Evolutionary conservation across 2,797 vertebrate genomes (phyloP).

Genomic region (Acropternis orthonyx): DNA sequence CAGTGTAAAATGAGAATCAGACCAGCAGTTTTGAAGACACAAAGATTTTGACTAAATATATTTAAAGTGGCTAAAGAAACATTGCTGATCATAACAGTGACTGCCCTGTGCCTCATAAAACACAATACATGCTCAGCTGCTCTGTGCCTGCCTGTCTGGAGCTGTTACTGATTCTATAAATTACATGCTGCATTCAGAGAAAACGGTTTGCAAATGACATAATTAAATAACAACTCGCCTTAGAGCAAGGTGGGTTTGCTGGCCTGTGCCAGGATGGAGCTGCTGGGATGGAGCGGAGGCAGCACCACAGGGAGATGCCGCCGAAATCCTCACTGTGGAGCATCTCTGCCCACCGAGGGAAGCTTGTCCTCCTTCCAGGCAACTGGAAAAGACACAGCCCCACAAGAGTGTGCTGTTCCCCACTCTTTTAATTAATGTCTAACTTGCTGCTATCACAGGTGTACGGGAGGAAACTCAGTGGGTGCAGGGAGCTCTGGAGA

Average conservation of each 20-base stretch:
- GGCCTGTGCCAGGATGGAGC: conserved; percentile 19
- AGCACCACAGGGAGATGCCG: neutral
- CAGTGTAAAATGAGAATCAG: neutral
- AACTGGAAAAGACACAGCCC: neutral
- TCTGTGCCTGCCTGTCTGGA: neutral
- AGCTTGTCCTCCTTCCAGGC: neutral
- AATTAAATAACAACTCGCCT: neutral
- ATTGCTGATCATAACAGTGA: fast-evolving
- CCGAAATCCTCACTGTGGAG: neutral
- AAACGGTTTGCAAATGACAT: neutral
- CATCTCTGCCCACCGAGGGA: neutral
- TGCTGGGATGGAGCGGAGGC: neutral
- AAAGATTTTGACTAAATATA: neutral
- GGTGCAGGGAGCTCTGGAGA: neutral
- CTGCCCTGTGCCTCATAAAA: fast-evolving
- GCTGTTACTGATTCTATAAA: neutral
- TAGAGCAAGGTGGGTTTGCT: neutral
- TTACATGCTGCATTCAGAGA: neutral
- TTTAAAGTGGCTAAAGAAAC: neutral
- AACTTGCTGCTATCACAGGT: neutral
- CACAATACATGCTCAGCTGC: neutral
- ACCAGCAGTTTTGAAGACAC: neutral
- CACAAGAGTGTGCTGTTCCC: neutral
- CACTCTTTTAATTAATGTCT: neutral
- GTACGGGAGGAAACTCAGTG: neutral